phyloP scores from a whole-genome alignment of 2,888 invertebrate genomes.

The Microchrysa polita region DNA sequence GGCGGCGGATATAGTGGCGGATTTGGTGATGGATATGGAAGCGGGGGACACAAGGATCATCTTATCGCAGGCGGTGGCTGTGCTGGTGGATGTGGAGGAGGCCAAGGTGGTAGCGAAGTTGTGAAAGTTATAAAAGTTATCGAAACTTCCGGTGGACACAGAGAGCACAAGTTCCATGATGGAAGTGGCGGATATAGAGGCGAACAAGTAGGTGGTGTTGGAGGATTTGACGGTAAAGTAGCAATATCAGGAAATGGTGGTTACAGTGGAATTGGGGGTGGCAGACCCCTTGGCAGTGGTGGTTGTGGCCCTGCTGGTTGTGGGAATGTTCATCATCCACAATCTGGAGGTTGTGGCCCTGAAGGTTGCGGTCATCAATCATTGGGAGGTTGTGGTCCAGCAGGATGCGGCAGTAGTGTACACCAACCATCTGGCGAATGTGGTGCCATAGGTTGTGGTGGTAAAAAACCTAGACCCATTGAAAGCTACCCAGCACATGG shows the following conservation, averaged over 20 bases:
- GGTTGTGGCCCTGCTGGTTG: slow-evolving; percentile 6
- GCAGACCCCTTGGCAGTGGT: neutral
- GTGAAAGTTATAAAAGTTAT: slow-evolving; percentile 24
- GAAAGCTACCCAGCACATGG: neutral
- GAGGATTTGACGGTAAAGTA: slow-evolving; percentile 3
- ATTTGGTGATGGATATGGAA: slow-evolving; percentile 10
- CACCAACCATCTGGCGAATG: neutral
- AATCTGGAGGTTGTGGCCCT: slow-evolving; percentile 16
- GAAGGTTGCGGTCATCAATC: neutral
- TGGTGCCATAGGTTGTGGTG: neutral
- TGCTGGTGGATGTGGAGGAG: neutral
- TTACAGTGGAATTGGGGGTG: neutral
- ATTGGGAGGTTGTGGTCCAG: neutral
- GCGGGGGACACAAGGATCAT: neutral
- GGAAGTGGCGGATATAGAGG: neutral
- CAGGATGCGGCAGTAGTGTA: neutral
- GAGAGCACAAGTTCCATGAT: neutral
- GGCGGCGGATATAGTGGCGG: neutral
- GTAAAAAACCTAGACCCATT: neutral
- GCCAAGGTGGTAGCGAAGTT: neutral
- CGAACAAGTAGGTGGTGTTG: neutral
- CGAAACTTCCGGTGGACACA: neutral
- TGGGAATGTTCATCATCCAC: too few species aligned
- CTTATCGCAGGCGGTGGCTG: neutral
- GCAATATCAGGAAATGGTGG: neutral